Evolutionary conservation across 1,140 invertebrate species (phyloP).

Genomic region (Drosophila ercepeae): DNA sequence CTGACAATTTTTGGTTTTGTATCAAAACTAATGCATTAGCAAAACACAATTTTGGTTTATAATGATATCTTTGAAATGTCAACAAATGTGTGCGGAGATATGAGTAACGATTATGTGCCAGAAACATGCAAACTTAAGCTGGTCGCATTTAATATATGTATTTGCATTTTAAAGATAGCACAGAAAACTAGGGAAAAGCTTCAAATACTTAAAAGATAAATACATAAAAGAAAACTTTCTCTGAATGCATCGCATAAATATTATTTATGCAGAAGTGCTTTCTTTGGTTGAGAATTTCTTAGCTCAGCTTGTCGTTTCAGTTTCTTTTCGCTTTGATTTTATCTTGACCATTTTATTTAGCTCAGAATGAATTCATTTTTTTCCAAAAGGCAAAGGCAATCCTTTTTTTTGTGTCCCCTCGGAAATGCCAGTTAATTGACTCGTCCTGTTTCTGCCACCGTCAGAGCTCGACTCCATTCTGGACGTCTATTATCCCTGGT

Average conservation of each 20-base stretch:
- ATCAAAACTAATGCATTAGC: conserved; percentile 30
- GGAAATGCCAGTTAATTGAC: conserved; percentile 66
- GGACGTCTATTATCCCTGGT: conserved; percentile 26
- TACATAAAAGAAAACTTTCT: background rate
- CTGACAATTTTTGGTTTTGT: conserved; percentile 31
- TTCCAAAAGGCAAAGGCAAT: conserved; percentile 6
- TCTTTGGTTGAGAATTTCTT: background rate
- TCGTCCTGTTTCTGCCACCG: conserved; percentile 37
- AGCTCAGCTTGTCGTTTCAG: background rate
- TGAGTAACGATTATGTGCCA: conserved; percentile 32
- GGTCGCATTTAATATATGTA: background rate
- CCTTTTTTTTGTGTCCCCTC: conserved; percentile 18
- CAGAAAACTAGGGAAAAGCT: background rate
- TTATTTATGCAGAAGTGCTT: background rate
- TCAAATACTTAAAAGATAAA: background rate
- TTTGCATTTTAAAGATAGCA: background rate
- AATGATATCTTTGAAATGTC: conserved; percentile 35
- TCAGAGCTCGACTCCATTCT: conserved; percentile 23
- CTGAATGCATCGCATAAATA: background rate
- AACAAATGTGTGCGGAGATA: conserved; percentile 13
- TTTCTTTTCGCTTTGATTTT: conserved; percentile 10
- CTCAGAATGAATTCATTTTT: conserved; percentile 15
- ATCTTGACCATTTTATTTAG: conserved; percentile 24
- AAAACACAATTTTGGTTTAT: conserved; percentile 34
- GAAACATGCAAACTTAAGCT: conserved; percentile 17